A percentile compares a stretch with the other conserved stretches of the same genome.
Conservation (phyloP, 2,888 invertebrate species). For the Cephus nigrinus region DNA sequence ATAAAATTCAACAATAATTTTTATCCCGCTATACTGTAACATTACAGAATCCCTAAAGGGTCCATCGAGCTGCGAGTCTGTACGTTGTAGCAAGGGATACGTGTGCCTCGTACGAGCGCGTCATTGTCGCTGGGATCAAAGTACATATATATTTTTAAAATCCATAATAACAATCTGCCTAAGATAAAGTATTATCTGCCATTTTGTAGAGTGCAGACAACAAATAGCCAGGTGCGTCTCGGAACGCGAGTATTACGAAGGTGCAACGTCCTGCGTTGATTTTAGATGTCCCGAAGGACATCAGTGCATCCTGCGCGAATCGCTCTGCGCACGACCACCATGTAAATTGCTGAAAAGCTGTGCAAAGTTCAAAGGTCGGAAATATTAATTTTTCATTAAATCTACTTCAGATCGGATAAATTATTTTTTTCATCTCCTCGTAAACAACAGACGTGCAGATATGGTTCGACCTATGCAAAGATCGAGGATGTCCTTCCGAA, state of each 20-base stretch:
- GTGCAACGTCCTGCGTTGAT: conserved; percentile 47
- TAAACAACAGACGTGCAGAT: conserved; percentile 37
- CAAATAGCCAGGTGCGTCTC: conserved; percentile 49
- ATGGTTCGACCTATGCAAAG: conserved; percentile 45
- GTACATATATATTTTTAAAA: conserved; percentile 28
- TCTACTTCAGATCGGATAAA: background rate
- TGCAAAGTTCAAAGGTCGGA: conserved; percentile 36
- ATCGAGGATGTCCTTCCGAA: conserved; percentile 49
- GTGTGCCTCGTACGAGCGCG: conserved; percentile 44
- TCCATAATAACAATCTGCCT: background rate
- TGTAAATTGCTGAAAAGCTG: conserved; percentile 54
- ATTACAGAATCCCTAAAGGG: conserved; percentile 48
- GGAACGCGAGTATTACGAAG: conserved; percentile 44
- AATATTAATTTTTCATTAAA: conserved; percentile 13
- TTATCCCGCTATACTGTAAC: background rate
- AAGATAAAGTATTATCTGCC: background rate
- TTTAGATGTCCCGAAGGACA: conserved; percentile 46
- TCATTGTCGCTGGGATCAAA: conserved; percentile 47
- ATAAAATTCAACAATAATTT: background rate
- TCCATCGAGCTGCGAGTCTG: conserved; percentile 47
- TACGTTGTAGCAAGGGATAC: conserved; percentile 45
- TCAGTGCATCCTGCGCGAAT: conserved; percentile 51
- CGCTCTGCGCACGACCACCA: conserved; percentile 45
- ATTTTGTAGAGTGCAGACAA: conserved; percentile 41
- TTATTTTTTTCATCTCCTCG: conserved; percentile 2